Evolutionary conservation across 2,888 invertebrate genomes (phyloP), one percentile per base, ranked within the genome.

Genomic region (Clunio marinus): DNA sequence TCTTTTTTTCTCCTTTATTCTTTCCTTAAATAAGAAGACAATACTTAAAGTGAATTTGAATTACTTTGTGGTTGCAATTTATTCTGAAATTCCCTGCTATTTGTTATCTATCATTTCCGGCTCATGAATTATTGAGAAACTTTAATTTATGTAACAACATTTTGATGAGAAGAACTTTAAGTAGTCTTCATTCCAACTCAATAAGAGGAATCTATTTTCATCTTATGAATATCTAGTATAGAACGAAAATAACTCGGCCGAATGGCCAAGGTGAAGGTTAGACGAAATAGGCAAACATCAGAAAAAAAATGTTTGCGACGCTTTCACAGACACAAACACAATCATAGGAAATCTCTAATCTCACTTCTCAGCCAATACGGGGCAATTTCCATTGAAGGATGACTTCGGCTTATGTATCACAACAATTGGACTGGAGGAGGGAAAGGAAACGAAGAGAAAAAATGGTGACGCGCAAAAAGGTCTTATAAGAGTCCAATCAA

Each of bases 191-290:
- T n/a, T n/a, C n/a, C n/a, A n/a, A n/a, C n/a, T 41, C 41, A 41
- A 15, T 15, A 41, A n/a, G 32, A n/a, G n/a, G 41, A 10, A 2
- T 2, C 41, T 41, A 41, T 41, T 41, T 41, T n/a, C 41, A 41
- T 41, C 41, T 15, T 41, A 10, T n/a, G 2, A 15, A 41, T 41
- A 8, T 41, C n/a, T n/a, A n/a, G n/a, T n/a, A n/a, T n/a, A 20
- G 22, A 51, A 51, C 8, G 5, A 20, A 59, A 59, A 17, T 28
- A 59, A 32, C 13, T 59, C 32, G 10, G 59, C 28, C 32, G 57
- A 24, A 25, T 57, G n/a, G 24, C 27, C 63, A 63, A 63, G 63
- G 45, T 46, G 63, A 63, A 63, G 63, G 63, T 63, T 63, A 46
- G n/a, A 1, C 4, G 10, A 41, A 10, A 32, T 4, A 32, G 32